These are phyloP conservation scores for Morone chrysops DNA, from an alignment of 2,113 vertebrate species.

Conservation along the genomic window DNA sequence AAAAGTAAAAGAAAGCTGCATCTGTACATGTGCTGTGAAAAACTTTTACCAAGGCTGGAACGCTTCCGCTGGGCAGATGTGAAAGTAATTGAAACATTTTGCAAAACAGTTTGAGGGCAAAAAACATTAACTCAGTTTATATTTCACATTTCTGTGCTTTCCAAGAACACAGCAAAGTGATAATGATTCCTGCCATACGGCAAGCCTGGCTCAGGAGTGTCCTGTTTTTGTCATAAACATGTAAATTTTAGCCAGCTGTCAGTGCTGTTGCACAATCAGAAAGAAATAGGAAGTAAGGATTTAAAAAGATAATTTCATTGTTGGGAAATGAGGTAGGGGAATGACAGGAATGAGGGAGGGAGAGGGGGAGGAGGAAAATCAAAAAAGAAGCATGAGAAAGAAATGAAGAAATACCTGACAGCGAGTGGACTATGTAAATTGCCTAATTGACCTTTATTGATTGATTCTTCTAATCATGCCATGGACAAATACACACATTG, in stretches of 20 bases:
- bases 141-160: neutral
- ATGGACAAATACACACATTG: slow-evolving; percentile 40
- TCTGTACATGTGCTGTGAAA: neutral
- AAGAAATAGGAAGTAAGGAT: neutral
- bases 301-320: slow-evolving; percentile 14
- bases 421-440: slow-evolving; percentile 19
- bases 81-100: slow-evolving; percentile 1
- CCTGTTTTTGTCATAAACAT: slow-evolving; percentile 11
- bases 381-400: neutral
- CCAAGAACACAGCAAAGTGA: neutral
- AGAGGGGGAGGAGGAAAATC: neutral
- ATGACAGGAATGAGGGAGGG: neutral
- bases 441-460: slow-evolving; percentile 57
- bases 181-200: neutral
- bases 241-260: neutral
- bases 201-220: neutral
- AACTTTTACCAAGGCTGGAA: neutral
- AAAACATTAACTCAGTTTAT: neutral
- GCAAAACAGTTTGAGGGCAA: neutral
- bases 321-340: slow-evolving; percentile 5
- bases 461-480: slow-evolving; percentile 36
- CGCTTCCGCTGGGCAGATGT: neutral
- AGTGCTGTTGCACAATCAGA: neutral
- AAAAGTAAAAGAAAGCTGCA: neutral
- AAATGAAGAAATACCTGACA: slow-evolving; percentile 34